Conservation (phyloP, 2,113 vertebrate species). For the Nycticebus coucang region DNA sequence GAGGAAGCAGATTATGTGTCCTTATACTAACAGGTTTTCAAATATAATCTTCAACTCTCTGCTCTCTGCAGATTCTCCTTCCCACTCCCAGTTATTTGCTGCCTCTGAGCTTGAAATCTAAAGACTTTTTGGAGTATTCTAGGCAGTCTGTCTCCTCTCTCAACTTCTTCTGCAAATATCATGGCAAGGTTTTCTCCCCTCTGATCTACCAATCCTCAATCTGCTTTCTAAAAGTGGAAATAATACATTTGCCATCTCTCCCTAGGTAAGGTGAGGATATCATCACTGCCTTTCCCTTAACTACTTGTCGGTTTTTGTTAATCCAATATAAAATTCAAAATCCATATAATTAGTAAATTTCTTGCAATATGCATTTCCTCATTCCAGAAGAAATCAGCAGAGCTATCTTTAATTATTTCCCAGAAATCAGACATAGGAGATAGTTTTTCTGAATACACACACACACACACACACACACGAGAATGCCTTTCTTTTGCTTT, state of each 20-base stretch:
- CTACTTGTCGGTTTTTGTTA: not conserved
- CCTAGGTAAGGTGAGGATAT: not conserved
- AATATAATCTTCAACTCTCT: conserved; percentile 34
- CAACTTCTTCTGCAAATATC: not conserved
- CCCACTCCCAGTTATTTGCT: not conserved
- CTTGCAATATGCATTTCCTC: not conserved
- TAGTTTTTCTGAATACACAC: not conserved
- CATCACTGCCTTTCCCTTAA: not conserved
- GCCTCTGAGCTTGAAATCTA: not conserved
- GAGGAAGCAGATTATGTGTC: not conserved
- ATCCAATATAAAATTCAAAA: conserved; percentile 35
- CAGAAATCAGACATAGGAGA: not conserved
- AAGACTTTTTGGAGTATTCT: not conserved
- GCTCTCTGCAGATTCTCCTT: not conserved
- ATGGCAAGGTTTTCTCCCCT: not conserved
- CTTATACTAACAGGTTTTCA: conserved; percentile 35
- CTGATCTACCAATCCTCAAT: not conserved
- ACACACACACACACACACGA: not conserved
- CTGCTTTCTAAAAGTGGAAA: not conserved
- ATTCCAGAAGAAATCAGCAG: not conserved
- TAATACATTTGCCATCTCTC: not conserved
- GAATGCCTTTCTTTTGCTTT: not conserved
- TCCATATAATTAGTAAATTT: not conserved
- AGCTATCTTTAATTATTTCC: not conserved
- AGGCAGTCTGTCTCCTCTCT: not conserved